Conservation (phyloP, 1,140 invertebrate genomes). For the Sitobion miscanthi region DNA sequence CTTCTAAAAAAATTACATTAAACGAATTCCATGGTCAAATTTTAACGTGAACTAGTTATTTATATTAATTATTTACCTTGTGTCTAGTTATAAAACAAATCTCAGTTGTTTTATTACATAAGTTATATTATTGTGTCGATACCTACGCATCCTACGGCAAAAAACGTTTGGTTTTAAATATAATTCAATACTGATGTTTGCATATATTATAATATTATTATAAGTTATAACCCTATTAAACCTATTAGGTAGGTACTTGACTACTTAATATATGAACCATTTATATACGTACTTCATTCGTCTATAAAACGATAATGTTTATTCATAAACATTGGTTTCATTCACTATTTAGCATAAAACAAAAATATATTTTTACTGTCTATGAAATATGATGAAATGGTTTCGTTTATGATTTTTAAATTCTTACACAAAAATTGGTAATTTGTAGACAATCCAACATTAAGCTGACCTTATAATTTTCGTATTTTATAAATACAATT, state of each 20-base stretch:
- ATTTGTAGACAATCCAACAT: too few relatives aligned
- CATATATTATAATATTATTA: not conserved
- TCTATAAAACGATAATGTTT: not conserved
- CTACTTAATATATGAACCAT: not conserved
- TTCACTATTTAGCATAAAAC: not conserved
- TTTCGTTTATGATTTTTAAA: too few relatives aligned
- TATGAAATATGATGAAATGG: too few relatives aligned
- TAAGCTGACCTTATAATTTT: too few relatives aligned
- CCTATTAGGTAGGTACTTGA: too few relatives aligned
- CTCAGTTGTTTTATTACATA: not conserved
- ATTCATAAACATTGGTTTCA: not conserved
- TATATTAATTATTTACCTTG: not conserved
- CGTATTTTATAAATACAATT: not conserved
- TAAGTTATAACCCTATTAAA: not conserved
- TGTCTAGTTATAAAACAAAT: not conserved
- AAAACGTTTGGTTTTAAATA: not conserved
- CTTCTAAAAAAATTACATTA: not conserved
- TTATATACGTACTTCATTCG: not conserved
- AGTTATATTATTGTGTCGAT: not conserved
- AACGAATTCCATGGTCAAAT: constrained; percentile 16
- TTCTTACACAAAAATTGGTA: too few relatives aligned
- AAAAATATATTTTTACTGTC: not conserved
- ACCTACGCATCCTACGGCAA: too few relatives aligned
- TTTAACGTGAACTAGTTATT: not conserved
- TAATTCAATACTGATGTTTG: not conserved